phyloP scores from a whole-genome alignment of 1,140 invertebrate genomes.

The Acromyrmex echinatior region DNA sequence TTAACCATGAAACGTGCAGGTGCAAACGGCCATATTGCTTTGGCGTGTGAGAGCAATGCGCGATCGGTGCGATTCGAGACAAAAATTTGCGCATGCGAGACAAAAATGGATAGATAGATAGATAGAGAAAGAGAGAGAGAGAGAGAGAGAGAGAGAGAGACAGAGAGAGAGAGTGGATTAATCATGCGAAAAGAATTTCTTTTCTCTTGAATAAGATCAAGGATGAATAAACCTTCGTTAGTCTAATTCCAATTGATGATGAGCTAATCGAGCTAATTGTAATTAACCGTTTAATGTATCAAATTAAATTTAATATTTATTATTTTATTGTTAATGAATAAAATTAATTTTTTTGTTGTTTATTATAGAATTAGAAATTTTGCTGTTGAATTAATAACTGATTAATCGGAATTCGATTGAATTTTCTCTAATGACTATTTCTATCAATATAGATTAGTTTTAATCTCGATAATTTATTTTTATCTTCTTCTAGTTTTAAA shows the following conservation, averaged over 20 bases:
- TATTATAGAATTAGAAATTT: background rate
- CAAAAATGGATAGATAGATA: background rate
- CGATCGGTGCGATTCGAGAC: background rate
- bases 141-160: background rate
- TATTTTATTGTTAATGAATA: background rate
- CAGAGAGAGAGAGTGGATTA: background rate
- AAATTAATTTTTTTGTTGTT: background rate
- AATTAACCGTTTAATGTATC: background rate
- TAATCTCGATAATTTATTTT: too few relatives aligned
- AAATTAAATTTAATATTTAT: background rate
- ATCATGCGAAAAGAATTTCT: background rate
- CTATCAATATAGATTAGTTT: too few relatives aligned
- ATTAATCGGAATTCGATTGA: background rate
- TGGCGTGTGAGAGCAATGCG: background rate
- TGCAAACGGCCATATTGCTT: conserved; percentile 16
- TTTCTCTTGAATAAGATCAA: background rate
- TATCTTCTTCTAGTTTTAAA: too few relatives aligned
- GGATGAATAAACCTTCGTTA: background rate
- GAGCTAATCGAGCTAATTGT: background rate
- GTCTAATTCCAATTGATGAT: background rate
- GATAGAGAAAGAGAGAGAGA: background rate
- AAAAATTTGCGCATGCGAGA: background rate
- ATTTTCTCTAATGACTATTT: background rate
- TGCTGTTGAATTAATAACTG: background rate
- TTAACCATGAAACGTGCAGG: background rate